Evolutionary conservation across 2,113 vertebrate genomes (phyloP), one percentile per base, ranked within the genome.

Genomic region (Corythoichthys intestinalis): DNA sequence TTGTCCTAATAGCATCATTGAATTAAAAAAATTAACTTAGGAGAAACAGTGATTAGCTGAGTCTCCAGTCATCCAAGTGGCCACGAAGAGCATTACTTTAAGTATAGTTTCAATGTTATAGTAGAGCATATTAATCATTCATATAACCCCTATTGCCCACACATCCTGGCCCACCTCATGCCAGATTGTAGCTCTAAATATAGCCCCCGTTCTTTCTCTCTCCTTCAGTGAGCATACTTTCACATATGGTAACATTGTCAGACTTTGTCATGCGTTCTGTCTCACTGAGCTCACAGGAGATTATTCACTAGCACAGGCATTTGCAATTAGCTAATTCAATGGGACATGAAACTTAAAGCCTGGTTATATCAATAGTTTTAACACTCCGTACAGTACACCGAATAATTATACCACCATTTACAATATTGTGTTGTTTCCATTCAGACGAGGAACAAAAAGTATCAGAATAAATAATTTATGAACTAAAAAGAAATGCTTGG

Each of bases 391-490:
- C 80, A 68, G 38, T 64, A 53, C 6, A 1, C 11, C 12, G 28
- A 11, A 57, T 57, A 35, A 35, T 57, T 35, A 10, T 54, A 1
- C 1, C 11, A 13, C 39, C 57, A 11, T 8, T 41, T 28, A 86
- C 79, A 46, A 73, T 66, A 76, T 67, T 28, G 73, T 67, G 35
- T 70, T 64, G 85, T 89, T 90, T 89, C 83, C 87, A 89, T 91
- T 86, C 87, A 86, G 83, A 90, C 79, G 75, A 78, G 69, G 76
- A 72, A 57, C 78, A 48, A 81, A 70, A 75, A 77, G 77, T 83
- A 80, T 82, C 85, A 85, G 83, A 83, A 73, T 52, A 6, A 67
- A 71, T 88, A 85, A 88, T 91, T 88, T 88, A 89, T 86, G 82
- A 80, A 75, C 2, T 1, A 54, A 57, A 68, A 71, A 49, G 9